phyloP scores from a whole-genome alignment of 2,888 invertebrate genomes.

The Melieria picta region DNA sequence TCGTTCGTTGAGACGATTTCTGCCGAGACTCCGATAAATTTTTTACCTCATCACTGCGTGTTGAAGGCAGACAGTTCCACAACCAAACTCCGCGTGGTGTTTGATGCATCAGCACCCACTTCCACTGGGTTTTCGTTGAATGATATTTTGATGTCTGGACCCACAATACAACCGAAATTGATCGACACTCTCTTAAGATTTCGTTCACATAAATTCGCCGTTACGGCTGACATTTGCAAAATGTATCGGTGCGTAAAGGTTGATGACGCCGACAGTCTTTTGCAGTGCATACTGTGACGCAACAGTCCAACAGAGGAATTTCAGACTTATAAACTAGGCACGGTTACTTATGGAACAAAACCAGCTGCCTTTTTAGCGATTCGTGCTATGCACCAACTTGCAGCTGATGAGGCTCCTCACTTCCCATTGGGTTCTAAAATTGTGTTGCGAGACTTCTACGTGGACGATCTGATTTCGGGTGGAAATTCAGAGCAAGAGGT shows the following conservation, averaged over 20 bases:
- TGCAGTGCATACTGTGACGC: constrained; percentile 29
- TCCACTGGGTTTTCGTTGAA: constrained; percentile 13
- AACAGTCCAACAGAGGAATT: neutral
- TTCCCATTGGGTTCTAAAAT: constrained; percentile 41
- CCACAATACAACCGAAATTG: constrained; percentile 13
- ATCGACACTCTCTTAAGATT: constrained; percentile 18
- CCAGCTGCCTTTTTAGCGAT: constrained; percentile 37
- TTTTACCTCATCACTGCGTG: constrained; percentile 33
- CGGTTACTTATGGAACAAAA: constrained; percentile 31
- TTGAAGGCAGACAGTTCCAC: constrained; percentile 9
- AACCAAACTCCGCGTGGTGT: constrained; percentile 16
- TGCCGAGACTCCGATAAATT: neutral
- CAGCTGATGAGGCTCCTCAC: constrained; percentile 51
- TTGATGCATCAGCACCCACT: constrained; percentile 11
- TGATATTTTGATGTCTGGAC: constrained; percentile 21
- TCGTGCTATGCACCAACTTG: constrained; percentile 35
- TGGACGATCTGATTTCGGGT: constrained; percentile 44
- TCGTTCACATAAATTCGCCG: constrained; percentile 16
- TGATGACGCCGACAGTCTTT: constrained; percentile 3
- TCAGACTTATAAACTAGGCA: constrained; percentile 16
- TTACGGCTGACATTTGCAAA: constrained; percentile 27
- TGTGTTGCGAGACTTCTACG: constrained; percentile 43
- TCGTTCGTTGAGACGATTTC: neutral
- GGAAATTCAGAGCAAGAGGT: constrained; percentile 35
- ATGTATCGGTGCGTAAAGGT: constrained; percentile 26